Conservation (phyloP, 1,140 invertebrate genomes). For the Melitaea cinxia region DNA sequence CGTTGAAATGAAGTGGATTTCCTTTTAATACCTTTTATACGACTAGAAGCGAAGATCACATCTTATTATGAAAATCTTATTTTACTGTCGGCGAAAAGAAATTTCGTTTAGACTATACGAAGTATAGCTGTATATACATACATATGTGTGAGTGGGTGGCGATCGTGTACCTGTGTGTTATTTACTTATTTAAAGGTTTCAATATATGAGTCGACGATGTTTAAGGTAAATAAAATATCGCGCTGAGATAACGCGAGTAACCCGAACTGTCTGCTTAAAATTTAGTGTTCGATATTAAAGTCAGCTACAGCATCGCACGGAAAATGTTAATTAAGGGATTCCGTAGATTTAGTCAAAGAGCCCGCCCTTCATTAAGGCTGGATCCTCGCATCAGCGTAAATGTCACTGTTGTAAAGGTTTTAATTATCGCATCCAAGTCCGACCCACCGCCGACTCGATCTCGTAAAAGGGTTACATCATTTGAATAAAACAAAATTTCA, state of each 20-base stretch:
- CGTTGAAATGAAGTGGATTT: neutral
- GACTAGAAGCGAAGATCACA: slow-evolving; percentile 3
- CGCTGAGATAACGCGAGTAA: slow-evolving; percentile 12
- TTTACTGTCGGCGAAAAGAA: neutral
- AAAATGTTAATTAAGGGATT: slow-evolving; percentile 75
- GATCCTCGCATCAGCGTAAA: slow-evolving; percentile 73
- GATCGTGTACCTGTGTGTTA: neutral
- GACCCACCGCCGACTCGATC: slow-evolving; percentile 67
- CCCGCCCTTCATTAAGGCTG: slow-evolving; percentile 66
- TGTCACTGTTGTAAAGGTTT: slow-evolving; percentile 72
- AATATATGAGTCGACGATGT: neutral
- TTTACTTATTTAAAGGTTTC: slow-evolving; percentile 1
- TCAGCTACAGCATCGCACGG: slow-evolving; percentile 35
- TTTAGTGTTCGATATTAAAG: slow-evolving; percentile 53
- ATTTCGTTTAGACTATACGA: neutral
- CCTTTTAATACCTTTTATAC: slow-evolving; percentile 4
- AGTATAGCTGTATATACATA: neutral
- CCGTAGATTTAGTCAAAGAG: slow-evolving; percentile 65
- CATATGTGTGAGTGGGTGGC: neutral
- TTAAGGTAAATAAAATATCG: slow-evolving; percentile 22
- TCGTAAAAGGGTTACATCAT: slow-evolving; percentile 68
- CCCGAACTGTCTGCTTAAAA: slow-evolving; percentile 33
- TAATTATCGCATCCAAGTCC: slow-evolving; percentile 64
- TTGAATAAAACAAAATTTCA: slow-evolving; percentile 52
- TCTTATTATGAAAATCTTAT: slow-evolving; percentile 5